These are phyloP conservation scores for Solea solea DNA, from an alignment of 2,113 vertebrate genomes.

Conservation along the genomic window DNA sequence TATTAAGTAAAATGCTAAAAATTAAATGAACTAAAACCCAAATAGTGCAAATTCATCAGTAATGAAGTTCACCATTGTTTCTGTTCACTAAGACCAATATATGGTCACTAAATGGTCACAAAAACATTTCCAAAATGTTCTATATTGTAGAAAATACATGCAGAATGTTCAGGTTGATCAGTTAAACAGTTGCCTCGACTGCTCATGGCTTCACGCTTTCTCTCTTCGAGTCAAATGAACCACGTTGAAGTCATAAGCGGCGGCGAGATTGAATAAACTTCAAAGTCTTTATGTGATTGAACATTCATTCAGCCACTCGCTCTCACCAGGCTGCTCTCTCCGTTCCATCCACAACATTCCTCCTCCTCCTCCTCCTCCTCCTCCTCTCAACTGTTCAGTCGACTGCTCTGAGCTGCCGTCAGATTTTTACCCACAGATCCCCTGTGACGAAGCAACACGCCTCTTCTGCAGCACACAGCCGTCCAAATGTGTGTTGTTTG, in stretches of 20 bases:
- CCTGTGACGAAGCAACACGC: not conserved
- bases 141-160: not conserved
- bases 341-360: not conserved
- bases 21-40: too few relatives aligned
- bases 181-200: not conserved
- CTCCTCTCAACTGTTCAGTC: conserved; percentile 27
- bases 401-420: conserved; percentile 3
- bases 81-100: too few relatives aligned
- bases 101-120: too few relatives aligned
- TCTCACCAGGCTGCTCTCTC: conserved; percentile 2
- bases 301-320: conserved; percentile 6
- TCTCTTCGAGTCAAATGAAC: conserved; percentile 1
- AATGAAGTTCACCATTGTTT: too few relatives aligned
- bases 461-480: conserved; percentile 6
- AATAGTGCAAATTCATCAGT: too few relatives aligned
- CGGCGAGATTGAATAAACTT: conserved; percentile 14
- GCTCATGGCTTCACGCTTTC: conserved; percentile 5
- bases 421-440: conserved; percentile 4
- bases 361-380: conserved; percentile 18
- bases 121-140: too few relatives aligned
- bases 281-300: conserved; percentile 9
- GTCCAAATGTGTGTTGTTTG: conserved; percentile 19
- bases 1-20: too few relatives aligned
- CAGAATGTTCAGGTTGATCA: not conserved
- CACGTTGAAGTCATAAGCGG: not conserved